These are phyloP conservation scores for Romanogobio albipinnatus DNA, from an alignment of 2,113 vertebrate species.

Conservation along the genomic window DNA sequence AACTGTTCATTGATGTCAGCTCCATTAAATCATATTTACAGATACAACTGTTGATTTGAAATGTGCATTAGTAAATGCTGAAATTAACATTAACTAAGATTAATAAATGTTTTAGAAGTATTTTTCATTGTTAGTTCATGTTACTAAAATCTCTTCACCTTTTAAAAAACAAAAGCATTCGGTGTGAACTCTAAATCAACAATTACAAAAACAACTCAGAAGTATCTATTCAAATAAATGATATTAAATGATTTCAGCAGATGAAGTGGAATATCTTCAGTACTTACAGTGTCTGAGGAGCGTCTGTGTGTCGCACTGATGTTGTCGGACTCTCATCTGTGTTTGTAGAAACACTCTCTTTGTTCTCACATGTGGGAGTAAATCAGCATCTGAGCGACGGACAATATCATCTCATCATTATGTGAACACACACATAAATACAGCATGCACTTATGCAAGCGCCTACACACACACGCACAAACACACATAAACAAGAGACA, in stretches of 20 bases:
- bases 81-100: background rate
- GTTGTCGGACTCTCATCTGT: constrained; percentile 28
- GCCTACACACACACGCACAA: background rate
- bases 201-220: background rate
- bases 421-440: constrained; percentile 24
- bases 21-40: background rate
- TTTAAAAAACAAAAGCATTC: background rate
- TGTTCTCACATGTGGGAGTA: constrained; percentile 52
- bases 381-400: constrained; percentile 18
- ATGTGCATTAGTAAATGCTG: background rate
- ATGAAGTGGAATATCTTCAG: background rate
- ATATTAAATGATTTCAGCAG: background rate
- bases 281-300: constrained; percentile 32
- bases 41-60: background rate
- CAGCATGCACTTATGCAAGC: constrained; percentile 6
- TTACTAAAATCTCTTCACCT: background rate
- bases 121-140: background rate
- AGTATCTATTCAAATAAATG: background rate
- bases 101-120: background rate
- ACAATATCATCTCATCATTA: constrained; percentile 37
- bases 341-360: constrained; percentile 43
- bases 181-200: background rate
- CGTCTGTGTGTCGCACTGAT: constrained; percentile 15
- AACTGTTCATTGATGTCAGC: background rate
- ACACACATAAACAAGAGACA: background rate